Evolutionary conservation across 2,888 invertebrate genomes (phyloP).

Genomic region (Apotomis capreana): DNA sequence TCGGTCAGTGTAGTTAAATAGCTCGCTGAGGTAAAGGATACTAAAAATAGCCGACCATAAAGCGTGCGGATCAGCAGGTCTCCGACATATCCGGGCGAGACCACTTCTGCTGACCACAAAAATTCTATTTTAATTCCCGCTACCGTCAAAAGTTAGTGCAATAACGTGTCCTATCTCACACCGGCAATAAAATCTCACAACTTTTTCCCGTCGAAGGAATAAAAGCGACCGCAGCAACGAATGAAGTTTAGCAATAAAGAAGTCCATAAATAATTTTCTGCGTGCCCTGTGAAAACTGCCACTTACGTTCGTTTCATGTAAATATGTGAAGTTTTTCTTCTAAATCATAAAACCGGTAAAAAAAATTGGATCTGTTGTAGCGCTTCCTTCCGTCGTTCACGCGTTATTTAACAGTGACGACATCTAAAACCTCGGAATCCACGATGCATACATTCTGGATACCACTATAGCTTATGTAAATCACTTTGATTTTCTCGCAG

Average conservation of each 20-base stretch:
- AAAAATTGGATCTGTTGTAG: conserved; percentile 46
- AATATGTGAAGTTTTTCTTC: conserved; percentile 57
- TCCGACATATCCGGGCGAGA: conserved; percentile 52
- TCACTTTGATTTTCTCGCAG: conserved; percentile 56
- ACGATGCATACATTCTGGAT: conserved; percentile 59
- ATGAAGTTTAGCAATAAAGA: conserved; percentile 82
- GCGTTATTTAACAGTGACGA: conserved; percentile 64
- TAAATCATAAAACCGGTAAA: conserved; percentile 52
- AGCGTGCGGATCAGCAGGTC: conserved; percentile 44
- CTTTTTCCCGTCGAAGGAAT: conserved; percentile 80
- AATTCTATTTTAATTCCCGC: conserved; percentile 76
- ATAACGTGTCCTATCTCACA: conserved; percentile 82
- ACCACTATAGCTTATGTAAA: conserved; percentile 60
- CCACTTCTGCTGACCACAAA: conserved; percentile 66
- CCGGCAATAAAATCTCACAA: conserved; percentile 80
- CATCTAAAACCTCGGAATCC: conserved; percentile 53
- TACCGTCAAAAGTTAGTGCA: conserved; percentile 76
- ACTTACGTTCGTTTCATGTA: conserved; percentile 65
- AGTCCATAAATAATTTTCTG: conserved; percentile 79
- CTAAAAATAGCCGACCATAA: conserved; percentile 49
- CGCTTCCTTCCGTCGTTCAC: conserved; percentile 54
- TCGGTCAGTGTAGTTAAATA: conserved; percentile 46
- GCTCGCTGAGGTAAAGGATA: conserved; percentile 42
- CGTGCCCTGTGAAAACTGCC: conserved; percentile 72
- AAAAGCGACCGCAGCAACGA: conserved; percentile 81